These are phyloP conservation scores for Microcebus jonahi DNA, from an alignment of 2,113 vertebrate genomes.

Conservation along the genomic window DNA sequence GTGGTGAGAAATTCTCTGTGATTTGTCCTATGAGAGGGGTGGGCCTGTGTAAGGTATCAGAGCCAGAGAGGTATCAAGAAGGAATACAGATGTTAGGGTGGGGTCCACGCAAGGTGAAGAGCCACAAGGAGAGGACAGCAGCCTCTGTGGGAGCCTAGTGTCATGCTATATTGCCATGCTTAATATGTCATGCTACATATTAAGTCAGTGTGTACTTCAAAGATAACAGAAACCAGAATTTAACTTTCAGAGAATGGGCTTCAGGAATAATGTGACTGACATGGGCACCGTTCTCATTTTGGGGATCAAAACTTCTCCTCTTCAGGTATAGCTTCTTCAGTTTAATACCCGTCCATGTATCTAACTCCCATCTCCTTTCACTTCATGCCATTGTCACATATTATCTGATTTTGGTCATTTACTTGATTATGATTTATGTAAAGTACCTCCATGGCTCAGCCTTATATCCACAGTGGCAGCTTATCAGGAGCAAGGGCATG, in stretches of 20 bases:
- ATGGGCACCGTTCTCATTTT: neutral
- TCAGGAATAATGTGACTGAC: neutral
- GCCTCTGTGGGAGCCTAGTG: neutral
- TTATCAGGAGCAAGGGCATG: neutral
- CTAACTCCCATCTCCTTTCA: neutral
- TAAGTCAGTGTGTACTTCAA: neutral
- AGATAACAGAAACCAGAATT: neutral
- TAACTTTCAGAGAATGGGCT: neutral
- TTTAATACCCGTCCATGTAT: neutral
- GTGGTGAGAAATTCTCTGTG: neutral
- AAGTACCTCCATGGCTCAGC: accelerated
- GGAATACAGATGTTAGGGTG: accelerated
- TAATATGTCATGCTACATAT: neutral
- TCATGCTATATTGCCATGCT: too few species aligned
- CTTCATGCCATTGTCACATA: neutral
- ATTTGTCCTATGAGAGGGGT: neutral
- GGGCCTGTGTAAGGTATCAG: accelerated
- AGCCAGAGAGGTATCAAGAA: neutral
- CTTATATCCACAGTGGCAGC: neutral
- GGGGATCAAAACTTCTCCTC: neutral
- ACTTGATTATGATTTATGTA: neutral
- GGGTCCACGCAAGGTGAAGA: neutral
- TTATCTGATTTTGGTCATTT: neutral
- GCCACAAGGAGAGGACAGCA: neutral
- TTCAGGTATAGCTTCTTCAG: neutral